Conservation (phyloP, 2,797 vertebrate species). For the Enteromius afrohamiltoni region DNA sequence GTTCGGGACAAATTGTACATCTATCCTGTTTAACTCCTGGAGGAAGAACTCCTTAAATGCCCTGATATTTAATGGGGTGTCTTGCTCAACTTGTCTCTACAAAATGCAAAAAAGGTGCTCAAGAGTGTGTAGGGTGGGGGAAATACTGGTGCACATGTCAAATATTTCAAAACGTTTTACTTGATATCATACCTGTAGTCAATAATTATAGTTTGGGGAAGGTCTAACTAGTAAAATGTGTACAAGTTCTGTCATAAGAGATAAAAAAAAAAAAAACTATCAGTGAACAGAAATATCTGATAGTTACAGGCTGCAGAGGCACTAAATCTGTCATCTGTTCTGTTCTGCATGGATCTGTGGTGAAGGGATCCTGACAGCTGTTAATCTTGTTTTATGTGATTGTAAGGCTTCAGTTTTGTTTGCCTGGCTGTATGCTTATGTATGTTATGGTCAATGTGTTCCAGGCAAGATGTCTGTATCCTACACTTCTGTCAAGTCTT, state of each 20-base stretch:
- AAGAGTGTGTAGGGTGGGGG: background rate
- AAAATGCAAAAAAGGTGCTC: background rate
- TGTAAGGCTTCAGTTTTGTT: background rate
- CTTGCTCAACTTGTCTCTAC: background rate
- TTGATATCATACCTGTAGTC: no score
- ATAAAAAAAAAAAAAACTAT: background rate
- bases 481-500: background rate
- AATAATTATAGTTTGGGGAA: no score
- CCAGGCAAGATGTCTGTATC: background rate
- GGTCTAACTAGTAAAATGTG: no score
- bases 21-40: background rate
- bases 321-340: background rate
- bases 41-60: background rate
- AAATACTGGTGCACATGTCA: background rate
- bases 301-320: background rate
- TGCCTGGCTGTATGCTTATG: background rate
- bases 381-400: background rate
- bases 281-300: background rate
- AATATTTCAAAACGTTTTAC: no score
- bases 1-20: background rate
- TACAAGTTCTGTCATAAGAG: no score
- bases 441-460: background rate
- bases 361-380: background rate
- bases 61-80: background rate
- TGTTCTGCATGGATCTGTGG: background rate